phyloP scores from a whole-genome alignment of 2,113 vertebrate genomes.

The Rhinichthys klamathensis region DNA sequence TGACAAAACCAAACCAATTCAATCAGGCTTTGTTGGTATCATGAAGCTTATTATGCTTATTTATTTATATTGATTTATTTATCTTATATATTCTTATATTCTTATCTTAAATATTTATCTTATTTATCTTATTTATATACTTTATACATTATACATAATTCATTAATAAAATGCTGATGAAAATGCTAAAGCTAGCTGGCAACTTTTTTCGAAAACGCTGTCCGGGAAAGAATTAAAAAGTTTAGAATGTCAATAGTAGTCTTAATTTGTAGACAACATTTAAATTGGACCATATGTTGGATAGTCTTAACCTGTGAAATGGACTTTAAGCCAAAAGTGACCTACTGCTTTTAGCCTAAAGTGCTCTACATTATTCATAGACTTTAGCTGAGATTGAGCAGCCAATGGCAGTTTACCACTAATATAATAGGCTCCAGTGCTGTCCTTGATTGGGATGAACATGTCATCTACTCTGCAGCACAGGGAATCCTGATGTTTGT shows the following conservation, averaged over 20 bases:
- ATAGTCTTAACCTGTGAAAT: background rate
- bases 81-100: no score
- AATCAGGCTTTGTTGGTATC: no score
- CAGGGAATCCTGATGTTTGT: constrained; percentile 32
- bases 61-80: no score
- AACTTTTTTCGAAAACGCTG: no score
- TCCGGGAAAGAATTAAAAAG: no score
- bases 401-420: background rate
- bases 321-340: background rate
- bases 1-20: no score
- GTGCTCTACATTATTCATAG: constrained; percentile 22
- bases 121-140: no score
- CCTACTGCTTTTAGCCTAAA: background rate
- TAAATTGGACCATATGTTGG: background rate
- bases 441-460: background rate
- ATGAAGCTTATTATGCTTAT: no score
- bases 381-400: background rate
- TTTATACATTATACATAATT: no score
- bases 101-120: no score
- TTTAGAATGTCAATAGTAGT: background rate
- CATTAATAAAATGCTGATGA: no score
- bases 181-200: no score
- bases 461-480: constrained; percentile 17
- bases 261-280: background rate
- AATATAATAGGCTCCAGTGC: background rate